Evolutionary conservation across 2,113 vertebrate genomes (phyloP).

Genomic region (Lophochroa leadbeateri): DNA sequence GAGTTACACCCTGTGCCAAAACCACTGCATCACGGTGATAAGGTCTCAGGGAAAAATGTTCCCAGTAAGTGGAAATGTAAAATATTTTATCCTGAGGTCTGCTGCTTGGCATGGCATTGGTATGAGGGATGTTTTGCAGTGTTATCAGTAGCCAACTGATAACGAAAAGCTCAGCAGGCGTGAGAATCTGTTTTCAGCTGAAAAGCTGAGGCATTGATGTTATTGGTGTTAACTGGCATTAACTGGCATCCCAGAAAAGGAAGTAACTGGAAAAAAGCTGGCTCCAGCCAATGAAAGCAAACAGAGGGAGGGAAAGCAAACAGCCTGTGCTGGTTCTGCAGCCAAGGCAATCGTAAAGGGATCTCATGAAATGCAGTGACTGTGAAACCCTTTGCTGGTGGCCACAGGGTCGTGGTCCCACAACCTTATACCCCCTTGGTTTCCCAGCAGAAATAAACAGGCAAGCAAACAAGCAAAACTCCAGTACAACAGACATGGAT

Average conservation of each 20-base stretch:
- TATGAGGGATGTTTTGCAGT: background rate
- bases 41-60: background rate
- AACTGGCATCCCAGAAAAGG: background rate
- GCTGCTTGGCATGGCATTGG: background rate
- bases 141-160: background rate
- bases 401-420: background rate
- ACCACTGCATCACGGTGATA: background rate
- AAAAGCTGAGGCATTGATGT: background rate
- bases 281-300: background rate
- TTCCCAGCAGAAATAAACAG: background rate
- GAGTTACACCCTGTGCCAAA: background rate
- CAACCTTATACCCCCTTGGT: rapidly evolving
- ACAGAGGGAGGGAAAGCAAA: background rate
- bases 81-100: background rate
- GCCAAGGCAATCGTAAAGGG: background rate
- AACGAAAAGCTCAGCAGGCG: background rate
- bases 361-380: rapidly evolving
- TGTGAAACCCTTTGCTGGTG: background rate
- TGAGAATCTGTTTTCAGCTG: background rate
- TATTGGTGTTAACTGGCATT: background rate
- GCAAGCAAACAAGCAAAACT: background rate
- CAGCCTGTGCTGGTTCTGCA: background rate
- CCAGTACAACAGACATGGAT: rapidly evolving
- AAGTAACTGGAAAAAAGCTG: background rate
- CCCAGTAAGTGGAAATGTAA: background rate